phyloP scores from a whole-genome alignment of 1,140 invertebrate genomes.

The Tetramorium simillimum region DNA sequence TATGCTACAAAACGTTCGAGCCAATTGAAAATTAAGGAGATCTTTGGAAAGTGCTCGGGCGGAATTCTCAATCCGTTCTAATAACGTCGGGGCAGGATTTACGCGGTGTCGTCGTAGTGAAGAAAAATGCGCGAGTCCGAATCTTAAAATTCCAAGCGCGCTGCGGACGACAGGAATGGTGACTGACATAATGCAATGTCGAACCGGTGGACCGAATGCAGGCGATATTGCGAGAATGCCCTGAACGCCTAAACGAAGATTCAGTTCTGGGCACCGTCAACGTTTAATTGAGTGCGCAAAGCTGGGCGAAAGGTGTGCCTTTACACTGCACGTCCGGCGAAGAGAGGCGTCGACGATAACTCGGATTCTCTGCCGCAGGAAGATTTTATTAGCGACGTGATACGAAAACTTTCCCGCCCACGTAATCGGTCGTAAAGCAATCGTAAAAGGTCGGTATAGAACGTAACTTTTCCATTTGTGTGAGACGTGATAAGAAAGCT shows the following conservation, averaged over 20 bases:
- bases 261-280: background rate
- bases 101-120: background rate
- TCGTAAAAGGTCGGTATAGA: background rate
- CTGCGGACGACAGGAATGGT: background rate
- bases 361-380: background rate
- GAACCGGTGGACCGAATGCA: background rate
- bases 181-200: background rate
- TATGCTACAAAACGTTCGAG: background rate
- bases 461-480: slow-evolving; percentile 27
- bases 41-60: background rate
- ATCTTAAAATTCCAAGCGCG: slow-evolving; percentile 13
- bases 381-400: slow-evolving; percentile 41
- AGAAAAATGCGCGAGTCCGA: slow-evolving; percentile 3
- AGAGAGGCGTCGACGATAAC: background rate
- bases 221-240: background rate
- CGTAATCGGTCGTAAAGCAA: slow-evolving; percentile 7
- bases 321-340: background rate
- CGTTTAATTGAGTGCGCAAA: background rate
- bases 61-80: background rate
- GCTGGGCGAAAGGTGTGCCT: background rate
- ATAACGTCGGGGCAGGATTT: background rate
- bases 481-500: slow-evolving; percentile 29
- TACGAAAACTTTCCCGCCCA: background rate
- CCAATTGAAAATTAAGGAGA: slow-evolving; percentile 45
- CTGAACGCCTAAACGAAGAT: background rate